phyloP scores from a whole-genome alignment of 2,113 vertebrate genomes.

The Phylloscopus trochilus region DNA sequence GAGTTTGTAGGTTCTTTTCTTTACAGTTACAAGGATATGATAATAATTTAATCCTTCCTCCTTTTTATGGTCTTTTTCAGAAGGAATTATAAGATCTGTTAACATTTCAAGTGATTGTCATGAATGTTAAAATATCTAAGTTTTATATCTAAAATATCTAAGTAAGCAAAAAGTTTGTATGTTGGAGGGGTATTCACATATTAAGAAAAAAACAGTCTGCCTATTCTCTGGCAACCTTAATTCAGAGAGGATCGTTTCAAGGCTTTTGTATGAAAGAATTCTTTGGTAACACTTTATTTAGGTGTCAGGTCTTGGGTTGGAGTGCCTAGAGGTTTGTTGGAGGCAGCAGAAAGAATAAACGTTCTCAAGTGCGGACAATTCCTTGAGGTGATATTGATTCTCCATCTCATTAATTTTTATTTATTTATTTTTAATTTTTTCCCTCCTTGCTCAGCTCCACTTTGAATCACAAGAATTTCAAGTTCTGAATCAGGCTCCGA shows the following conservation, averaged over 20 bases:
- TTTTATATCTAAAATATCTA: not conserved
- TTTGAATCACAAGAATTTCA: not conserved
- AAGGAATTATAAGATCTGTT: not conserved
- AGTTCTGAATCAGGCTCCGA: not conserved
- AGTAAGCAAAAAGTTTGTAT: not conserved
- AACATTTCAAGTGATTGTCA: not conserved
- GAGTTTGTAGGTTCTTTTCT: not conserved
- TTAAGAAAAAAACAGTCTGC: not conserved
- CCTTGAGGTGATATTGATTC: not conserved
- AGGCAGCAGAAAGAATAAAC: not conserved
- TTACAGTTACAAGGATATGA: not conserved
- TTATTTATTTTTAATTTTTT: too few species aligned
- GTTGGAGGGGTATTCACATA: not conserved
- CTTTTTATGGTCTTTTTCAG: not conserved
- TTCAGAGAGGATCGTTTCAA: not conserved
- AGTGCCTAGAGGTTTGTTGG: not conserved
- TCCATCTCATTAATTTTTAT: not conserved
- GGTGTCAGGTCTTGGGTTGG: not conserved
- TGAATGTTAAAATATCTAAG: not conserved
- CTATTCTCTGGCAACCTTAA: conserved; percentile 7
- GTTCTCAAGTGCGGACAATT: not conserved
- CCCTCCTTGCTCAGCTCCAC: accelerated
- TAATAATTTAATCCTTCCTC: not conserved
- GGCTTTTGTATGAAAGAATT: conserved; percentile 17
- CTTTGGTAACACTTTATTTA: not conserved